Evolutionary conservation across 2,113 vertebrate genomes (phyloP), one percentile per base, ranked within the genome.

Genomic region (Verasper variegatus): DNA sequence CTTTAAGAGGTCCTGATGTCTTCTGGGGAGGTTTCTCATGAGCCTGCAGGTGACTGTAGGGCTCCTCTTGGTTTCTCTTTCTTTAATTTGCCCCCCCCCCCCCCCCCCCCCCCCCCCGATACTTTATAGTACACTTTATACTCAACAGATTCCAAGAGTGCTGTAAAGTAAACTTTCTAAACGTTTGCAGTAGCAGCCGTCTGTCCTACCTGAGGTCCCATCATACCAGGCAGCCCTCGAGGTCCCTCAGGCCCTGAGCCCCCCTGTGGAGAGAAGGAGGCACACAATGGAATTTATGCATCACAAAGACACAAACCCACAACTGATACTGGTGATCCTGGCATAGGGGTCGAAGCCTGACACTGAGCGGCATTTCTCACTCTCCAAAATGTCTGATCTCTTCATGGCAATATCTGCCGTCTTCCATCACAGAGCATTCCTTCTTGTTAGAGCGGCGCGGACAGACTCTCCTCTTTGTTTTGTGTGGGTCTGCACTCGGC

Each of bases 191-290:
- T 12, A 40, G 69, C 40, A 7, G 52, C 21, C 24, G 31, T 49
- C 15, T 24, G 55, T 31, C 66, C 31, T 97, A 99, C 98, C 96
- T 51, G 92, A 76, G 95, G 94, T 83, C 98, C 98, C 83, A 93
- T 91, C 92, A 97, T 93, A 90, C 98, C 98, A 82, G 95, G 72
- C 59, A 94, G 84, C 88, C 98, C 98, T 1, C 81, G 78, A 0
- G 67, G 93, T 92, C 98, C 98, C 75, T 93, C 87, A 49, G 93
- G 92, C 66, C 98, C 98, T 3, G 85, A 65, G 24, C 89, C 94
- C 58, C 98, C 98, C 98, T 99, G 75, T 1, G 8, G 27, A 83
- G 65, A 86, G 40, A 65, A 72, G n/a, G n/a, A 84, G 17, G 20
- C 40, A 40, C 23, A 80, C n/a, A 74, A 18, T 64, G 6, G n/a